Percentiles rank a stretch among this genome's conserved stretches.
These are phyloP conservation scores for Epinotia ramella DNA, from an alignment of 2,888 invertebrate genomes.

Conservation along the genomic window DNA sequence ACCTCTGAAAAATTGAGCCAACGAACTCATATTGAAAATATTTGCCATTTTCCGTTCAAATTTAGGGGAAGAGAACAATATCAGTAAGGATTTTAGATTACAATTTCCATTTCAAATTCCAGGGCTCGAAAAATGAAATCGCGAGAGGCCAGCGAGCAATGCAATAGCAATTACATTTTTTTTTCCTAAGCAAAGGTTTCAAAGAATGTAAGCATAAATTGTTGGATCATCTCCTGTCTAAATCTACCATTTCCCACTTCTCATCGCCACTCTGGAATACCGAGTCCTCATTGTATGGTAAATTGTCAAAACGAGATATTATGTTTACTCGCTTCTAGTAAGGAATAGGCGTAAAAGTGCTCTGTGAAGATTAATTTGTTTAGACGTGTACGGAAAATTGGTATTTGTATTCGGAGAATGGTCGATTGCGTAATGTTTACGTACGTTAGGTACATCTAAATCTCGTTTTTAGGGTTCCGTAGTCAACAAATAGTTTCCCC, in stretches of 20 bases:
- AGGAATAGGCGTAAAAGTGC: background rate
- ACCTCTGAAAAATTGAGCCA: too few species aligned
- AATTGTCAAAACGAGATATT: conserved; percentile 33
- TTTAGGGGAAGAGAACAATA: too few species aligned
- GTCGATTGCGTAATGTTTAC: too few species aligned
- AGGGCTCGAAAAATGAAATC: background rate
- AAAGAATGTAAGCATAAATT: background rate
- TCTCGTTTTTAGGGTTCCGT: too few species aligned
- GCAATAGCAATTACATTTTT: background rate
- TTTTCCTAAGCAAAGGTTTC: background rate
- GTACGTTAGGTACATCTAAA: too few species aligned
- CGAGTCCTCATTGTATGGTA: conserved; percentile 13
- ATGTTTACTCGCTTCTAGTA: conserved; percentile 31
- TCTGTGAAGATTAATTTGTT: conserved; percentile 21
- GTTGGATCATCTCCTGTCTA: background rate
- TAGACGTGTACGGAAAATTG: background rate
- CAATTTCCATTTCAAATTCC: background rate
- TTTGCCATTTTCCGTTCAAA: too few species aligned
- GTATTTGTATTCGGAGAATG: background rate
- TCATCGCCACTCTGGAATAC: conserved; percentile 26
- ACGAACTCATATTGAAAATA: too few species aligned
- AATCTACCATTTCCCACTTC: conserved; percentile 13
- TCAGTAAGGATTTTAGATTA: background rate
- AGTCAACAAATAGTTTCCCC: too few species aligned
- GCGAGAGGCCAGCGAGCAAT: background rate